Evolutionary conservation across 2,888 invertebrate species (phyloP).

Genomic region (Cerastis rubricosa): DNA sequence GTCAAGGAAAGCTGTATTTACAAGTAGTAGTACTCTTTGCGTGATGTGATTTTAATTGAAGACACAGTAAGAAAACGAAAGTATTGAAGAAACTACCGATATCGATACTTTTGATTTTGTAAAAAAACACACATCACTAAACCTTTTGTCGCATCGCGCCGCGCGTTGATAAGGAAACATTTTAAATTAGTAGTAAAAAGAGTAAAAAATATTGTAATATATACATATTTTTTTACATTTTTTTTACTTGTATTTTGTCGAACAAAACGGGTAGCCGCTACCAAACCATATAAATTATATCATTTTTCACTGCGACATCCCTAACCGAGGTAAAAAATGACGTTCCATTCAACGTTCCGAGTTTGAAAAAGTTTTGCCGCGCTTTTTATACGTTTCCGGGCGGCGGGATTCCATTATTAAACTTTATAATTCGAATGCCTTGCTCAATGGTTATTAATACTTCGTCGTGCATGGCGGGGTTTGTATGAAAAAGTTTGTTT

Average conservation of each 20-base stretch:
- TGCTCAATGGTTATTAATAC: conserved; percentile 60
- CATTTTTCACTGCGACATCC: conserved; percentile 90
- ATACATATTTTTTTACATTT: conserved; percentile 81
- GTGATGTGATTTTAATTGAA: conserved; percentile 19
- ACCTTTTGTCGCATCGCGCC: conserved; percentile 87
- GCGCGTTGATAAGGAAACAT: conserved; percentile 91
- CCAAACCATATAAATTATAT: conserved; percentile 90
- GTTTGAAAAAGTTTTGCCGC: conserved; percentile 90
- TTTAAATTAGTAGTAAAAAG: conserved; percentile 89
- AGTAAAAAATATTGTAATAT: conserved; percentile 86
- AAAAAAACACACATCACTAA: conserved; percentile 74
- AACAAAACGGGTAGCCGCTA: conserved; percentile 91
- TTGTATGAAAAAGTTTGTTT: conserved; percentile 4
- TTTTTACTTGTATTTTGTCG: conserved; percentile 89
- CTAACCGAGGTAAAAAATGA: conserved; percentile 90
- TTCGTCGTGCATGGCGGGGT: conserved; percentile 47
- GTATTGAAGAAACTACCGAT: conserved; percentile 43
- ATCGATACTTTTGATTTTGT: conserved; percentile 65
- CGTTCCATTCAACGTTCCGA: conserved; percentile 87
- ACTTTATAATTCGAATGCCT: conserved; percentile 69
- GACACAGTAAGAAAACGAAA: conserved; percentile 16
- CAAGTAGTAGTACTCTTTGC: conserved; percentile 4
- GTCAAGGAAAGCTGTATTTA: conserved; percentile 30
- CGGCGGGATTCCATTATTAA: conserved; percentile 85
- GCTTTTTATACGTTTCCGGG: conserved; percentile 90